These are phyloP conservation scores for Picus viridis DNA, from an alignment of 2,797 vertebrate genomes.

Conservation along the genomic window DNA sequence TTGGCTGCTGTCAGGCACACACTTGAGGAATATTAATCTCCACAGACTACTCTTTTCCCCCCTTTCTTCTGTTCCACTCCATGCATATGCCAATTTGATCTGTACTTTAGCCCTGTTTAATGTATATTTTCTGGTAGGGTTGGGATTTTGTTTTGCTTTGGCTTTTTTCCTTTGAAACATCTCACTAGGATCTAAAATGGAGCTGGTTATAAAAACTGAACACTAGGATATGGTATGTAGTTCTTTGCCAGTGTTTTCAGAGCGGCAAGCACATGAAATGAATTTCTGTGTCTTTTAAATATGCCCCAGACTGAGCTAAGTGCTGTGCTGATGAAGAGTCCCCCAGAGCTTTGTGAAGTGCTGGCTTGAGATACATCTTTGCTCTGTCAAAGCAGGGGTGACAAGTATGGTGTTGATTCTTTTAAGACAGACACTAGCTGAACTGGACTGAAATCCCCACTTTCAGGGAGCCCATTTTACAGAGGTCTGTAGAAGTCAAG, in stretches of 20 bases:
- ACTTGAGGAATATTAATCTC: slow-evolving; percentile 2
- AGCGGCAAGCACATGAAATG: background rate
- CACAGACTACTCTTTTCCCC: background rate
- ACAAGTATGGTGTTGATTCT: background rate
- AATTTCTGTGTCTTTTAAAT: background rate
- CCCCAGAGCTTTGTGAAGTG: background rate
- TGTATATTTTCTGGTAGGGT: background rate
- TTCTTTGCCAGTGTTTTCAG: background rate
- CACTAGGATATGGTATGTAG: background rate
- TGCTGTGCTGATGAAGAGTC: background rate
- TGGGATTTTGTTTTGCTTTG: background rate
- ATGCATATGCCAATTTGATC: background rate
- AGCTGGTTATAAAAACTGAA: background rate
- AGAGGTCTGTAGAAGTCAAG: background rate
- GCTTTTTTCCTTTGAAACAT: background rate
- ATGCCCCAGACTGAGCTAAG: background rate
- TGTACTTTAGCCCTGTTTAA: background rate
- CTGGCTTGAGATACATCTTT: background rate
- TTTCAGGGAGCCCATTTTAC: background rate
- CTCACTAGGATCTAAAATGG: background rate
- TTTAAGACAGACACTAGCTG: background rate
- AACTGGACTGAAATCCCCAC: background rate
- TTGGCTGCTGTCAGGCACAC: background rate
- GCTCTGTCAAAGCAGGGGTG: background rate
- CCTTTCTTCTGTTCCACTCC: background rate